These are phyloP conservation scores for Cyclura pinguis DNA, from an alignment of 2,797 vertebrate genomes.

Conservation along the genomic window DNA sequence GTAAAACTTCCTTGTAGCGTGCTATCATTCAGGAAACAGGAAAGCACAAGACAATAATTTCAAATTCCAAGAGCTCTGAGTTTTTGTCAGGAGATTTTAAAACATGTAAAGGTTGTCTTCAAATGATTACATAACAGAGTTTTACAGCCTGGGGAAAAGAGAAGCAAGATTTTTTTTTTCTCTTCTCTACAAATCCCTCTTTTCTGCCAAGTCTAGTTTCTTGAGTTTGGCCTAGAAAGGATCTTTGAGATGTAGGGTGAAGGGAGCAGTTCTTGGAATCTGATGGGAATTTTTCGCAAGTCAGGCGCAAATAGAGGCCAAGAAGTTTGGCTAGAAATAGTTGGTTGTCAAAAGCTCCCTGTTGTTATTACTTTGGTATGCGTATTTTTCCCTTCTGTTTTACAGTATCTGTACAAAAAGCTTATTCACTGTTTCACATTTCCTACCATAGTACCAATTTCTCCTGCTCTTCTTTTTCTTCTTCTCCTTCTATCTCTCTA, in stretches of 20 bases:
- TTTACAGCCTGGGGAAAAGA: background rate
- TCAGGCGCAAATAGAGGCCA: constrained; percentile 18
- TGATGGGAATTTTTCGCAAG: constrained; percentile 32
- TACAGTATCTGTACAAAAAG: constrained; percentile 45
- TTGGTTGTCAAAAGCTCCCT: constrained; percentile 38
- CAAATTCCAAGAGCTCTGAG: background rate
- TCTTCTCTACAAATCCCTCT: background rate
- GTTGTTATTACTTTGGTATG: background rate
- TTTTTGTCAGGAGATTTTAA: background rate
- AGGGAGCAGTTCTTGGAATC: constrained; percentile 20
- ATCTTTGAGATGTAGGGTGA: too few species aligned
- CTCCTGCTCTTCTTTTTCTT: background rate
- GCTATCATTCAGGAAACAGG: background rate
- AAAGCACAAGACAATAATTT: background rate
- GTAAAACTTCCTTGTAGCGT: background rate
- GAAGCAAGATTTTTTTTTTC: background rate
- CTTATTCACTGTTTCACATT: constrained; percentile 39
- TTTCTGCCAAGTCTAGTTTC: constrained; percentile 40
- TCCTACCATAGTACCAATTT: background rate
- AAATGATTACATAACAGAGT: constrained; percentile 32
- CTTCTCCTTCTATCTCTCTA: background rate
- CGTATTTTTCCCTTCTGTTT: constrained; percentile 25
- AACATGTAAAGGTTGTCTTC: background rate
- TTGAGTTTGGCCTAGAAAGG: constrained; percentile 2
- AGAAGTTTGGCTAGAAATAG: constrained; percentile 42